Conservation (phyloP, 2,797 vertebrate genomes). For the Potorous gilbertii region DNA sequence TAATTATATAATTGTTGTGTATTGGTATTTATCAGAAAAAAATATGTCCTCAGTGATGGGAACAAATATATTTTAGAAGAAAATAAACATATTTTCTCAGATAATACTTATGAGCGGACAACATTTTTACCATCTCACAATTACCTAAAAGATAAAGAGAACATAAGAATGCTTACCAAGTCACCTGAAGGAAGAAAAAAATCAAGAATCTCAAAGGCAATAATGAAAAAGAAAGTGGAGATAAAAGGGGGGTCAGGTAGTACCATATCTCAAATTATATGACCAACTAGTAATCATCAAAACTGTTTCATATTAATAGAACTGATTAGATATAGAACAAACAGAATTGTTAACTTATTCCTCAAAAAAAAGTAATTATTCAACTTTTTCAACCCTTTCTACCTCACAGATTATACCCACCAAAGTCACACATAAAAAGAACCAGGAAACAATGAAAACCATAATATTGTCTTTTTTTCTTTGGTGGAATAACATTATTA, state of each 20-base stretch:
- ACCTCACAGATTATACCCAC: background rate
- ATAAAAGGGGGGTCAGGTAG: background rate
- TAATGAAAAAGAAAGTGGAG: background rate
- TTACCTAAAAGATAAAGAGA: background rate
- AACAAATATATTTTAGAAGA: background rate
- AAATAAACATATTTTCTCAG: background rate
- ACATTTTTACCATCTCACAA: background rate
- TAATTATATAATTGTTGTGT: background rate
- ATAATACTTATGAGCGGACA: background rate
- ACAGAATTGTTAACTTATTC: background rate
- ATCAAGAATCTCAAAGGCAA: background rate
- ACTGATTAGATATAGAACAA: background rate
- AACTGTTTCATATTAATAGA: background rate
- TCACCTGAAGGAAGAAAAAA: background rate
- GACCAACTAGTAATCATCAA: background rate
- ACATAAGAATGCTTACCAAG: background rate
- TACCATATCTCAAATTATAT: background rate
- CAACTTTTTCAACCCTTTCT: background rate
- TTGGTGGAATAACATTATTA: too few relatives aligned
- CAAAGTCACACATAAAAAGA: background rate
- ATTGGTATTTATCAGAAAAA: background rate
- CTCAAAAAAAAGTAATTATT: background rate
- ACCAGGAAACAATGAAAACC: background rate
- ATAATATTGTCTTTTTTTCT: background rate
- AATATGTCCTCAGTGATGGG: background rate